Evolutionary conservation across 1,140 invertebrate genomes (phyloP), one percentile per base, ranked within the genome.

Genomic region (Neoseiulus cucumeris): DNA sequence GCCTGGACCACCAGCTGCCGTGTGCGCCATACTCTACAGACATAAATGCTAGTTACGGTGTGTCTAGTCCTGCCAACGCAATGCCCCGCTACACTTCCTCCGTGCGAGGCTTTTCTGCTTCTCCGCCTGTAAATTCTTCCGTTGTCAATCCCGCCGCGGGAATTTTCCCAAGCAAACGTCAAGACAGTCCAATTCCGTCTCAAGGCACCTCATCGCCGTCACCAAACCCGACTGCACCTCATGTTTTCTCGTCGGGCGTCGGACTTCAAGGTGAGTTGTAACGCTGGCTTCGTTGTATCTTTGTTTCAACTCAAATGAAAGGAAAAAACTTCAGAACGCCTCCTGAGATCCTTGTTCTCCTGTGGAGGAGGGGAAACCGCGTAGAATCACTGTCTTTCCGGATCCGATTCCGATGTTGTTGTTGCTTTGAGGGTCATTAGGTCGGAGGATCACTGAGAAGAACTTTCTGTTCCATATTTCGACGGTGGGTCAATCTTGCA

Each of bases 71-170:
- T 25, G 25, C 51, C 51, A 39, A 39, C 33, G 51, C 51, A 14
- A 59, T 59, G 51, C 51, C 51, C 33, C 51, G 51, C 51, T 59
- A 59, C 51, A 59, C 51, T 25, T 25, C 51, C 12, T 33, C 51
- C 25, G 51, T 20, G 51, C 51, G 51, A 18, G 51, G 51, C 22
- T 59, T 59, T 20, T 59, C 51, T 2, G 51, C 51, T 17, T 59
- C 51, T 25, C 51, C 51, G 14, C 51, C 51, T 14, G 22, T 59
- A 18, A 59, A 59, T 59, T 33, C 51, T 14, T 12, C 51, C 25
- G 25, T 39, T 39, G 22, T 25, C 14, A 59, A 59, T 59, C 51
- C 51, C 25, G 51, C 51, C 17, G 25, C 51, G 14, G 51, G 51
- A 12, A 17, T 59, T 25, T 59, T 59, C 33, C 51, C 51, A 20